These are phyloP conservation scores for Macroglossus sobrinus DNA, from an alignment of 2,113 vertebrate species.

Conservation along the genomic window DNA sequence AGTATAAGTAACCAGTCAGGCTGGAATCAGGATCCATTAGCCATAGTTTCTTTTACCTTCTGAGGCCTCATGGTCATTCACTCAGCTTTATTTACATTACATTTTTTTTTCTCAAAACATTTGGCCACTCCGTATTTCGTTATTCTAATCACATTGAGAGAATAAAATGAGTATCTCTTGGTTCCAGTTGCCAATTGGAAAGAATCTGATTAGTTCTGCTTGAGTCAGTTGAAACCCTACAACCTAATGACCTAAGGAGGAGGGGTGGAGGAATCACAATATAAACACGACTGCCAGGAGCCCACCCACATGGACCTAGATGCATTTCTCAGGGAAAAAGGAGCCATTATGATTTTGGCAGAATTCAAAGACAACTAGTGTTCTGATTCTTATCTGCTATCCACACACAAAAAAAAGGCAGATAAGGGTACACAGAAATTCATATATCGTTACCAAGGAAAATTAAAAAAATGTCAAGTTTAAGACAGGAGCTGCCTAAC, in stretches of 20 bases:
- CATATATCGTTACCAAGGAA: background rate
- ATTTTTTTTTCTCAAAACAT: background rate
- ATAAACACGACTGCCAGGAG: background rate
- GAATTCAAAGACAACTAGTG: background rate
- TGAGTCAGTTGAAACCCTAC: background rate
- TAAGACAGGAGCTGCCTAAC: background rate
- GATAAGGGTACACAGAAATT: background rate
- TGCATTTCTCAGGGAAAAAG: background rate
- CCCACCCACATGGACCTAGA: background rate
- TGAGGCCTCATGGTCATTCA: background rate
- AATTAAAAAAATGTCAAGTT: background rate
- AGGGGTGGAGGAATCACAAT: background rate
- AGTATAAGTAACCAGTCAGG: background rate
- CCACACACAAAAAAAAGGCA: background rate
- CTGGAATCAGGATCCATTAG: background rate
- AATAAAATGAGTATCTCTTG: background rate
- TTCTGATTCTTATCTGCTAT: background rate
- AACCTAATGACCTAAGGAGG: background rate
- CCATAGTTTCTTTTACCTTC: background rate
- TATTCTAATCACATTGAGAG: background rate
- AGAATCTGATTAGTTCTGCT: background rate
- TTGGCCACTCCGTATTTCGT: background rate
- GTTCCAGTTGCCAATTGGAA: background rate
- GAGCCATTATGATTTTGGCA: background rate
- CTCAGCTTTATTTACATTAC: background rate